Base-by-base conservation (phyloP, 1,140 invertebrate species). In the Drosophila persimilis region DNA sequence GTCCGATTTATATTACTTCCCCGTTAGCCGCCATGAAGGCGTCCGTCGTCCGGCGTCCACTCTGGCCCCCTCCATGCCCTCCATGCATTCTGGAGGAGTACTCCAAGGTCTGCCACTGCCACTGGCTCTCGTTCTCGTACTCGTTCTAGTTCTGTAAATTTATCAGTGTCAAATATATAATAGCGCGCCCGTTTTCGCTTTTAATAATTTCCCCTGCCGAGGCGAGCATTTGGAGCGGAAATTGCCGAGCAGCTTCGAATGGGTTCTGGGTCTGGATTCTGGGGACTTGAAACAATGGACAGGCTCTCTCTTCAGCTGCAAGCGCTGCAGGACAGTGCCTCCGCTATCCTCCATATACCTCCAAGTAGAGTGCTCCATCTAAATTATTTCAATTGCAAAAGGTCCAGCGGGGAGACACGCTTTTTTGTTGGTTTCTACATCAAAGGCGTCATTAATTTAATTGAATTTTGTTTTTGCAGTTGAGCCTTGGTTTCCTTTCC, bases 131-230 rank as follows among this genome's bases (percentile, higher is more conserved):
- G n/a, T 2, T 5, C 50, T 22, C 29, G 7, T 2, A 2, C 35
- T 8, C 35, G 20, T 20, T 5, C 35, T 39, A 3, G 63, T 35
- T 47, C 45, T 71, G 83, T 72, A 88, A 89, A 88, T 88, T 83
- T 88, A 88, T 88, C 83, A 88, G 83, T 88, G 83, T 88, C 83
- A 88, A 79, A 88, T 88, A 88, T 39, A 69, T 88, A 88, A 88
- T 89, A 89, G 83, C 78, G 70, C 81, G 57, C 84, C 74, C 72
- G 79, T 76, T 88, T 83, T 88, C 84, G 85, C 84, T 86, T 88
- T 88, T 88, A 88, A 88, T 88, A 88, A 88, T 88, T 88, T 89
- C 83, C 83, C 83, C 74, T 77, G 77, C 73, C 73, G 77, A 75
- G 76, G 61, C 17, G 57, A 78, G 72, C 64, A 89, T 88, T 73